Conservation (phyloP, 2,888 invertebrate genomes). For the Acronicta alni region DNA sequence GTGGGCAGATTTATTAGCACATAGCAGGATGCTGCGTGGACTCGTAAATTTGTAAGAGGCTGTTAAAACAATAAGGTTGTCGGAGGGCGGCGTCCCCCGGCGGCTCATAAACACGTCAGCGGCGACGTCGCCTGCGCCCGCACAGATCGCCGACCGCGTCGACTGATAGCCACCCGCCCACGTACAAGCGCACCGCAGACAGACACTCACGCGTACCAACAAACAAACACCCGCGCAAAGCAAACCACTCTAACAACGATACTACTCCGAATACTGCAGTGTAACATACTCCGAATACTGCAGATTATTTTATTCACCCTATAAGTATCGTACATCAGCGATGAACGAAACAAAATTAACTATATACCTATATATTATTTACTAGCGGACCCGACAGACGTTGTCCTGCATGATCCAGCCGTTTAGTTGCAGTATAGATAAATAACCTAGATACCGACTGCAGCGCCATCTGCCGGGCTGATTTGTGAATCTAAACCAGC, state of each 20-base stretch:
- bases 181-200: conserved; percentile 54
- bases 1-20: conserved; percentile 68
- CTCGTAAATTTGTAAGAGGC: conserved; percentile 79
- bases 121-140: conserved; percentile 70
- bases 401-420: no score
- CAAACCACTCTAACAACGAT: conserved; percentile 15
- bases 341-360: no score
- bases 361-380: no score
- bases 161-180: conserved; percentile 77
- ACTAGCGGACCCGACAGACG: no score
- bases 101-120: conserved; percentile 84
- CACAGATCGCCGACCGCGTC: conserved; percentile 78
- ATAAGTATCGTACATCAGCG: conserved; percentile 11
- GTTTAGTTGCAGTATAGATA: no score
- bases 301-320: conserved; percentile 7
- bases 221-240: conserved; percentile 47
- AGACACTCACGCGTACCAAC: conserved; percentile 33
- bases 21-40: conserved; percentile 69
- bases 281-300: conserved; percentile 2
- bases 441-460: no score
- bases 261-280: conserved; percentile 26
- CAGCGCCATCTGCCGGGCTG: no score
- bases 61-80: conserved; percentile 85
- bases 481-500: no score
- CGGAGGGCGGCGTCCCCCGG: conserved; percentile 78